A percentile compares a stretch with the other conserved stretches of the same genome.
Evolutionary conservation across 2,888 invertebrate species (phyloP).

Genomic region (Gibbula magus): DNA sequence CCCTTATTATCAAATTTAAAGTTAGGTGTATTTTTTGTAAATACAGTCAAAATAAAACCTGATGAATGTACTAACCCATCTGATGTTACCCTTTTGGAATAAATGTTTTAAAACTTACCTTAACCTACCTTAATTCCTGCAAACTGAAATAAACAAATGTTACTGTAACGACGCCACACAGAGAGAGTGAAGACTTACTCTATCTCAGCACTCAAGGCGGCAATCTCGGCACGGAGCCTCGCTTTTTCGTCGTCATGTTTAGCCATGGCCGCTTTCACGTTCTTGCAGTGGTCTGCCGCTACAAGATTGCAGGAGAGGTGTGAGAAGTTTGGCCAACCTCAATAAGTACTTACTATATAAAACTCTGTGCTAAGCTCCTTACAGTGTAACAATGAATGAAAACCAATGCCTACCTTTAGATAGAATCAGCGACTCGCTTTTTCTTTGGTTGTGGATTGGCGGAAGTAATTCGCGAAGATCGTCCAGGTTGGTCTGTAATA

Average conservation of each 20-base stretch:
- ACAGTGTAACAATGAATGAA: neutral
- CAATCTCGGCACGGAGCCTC: constrained; percentile 42
- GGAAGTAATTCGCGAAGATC: constrained; percentile 40
- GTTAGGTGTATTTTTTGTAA: too few relatives aligned
- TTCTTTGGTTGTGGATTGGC: constrained; percentile 40
- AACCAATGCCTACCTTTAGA: constrained; percentile 41
- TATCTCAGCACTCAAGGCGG: constrained; percentile 45
- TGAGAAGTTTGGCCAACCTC: constrained; percentile 32
- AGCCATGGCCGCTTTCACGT: constrained; percentile 41
- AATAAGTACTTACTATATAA: too few relatives aligned
- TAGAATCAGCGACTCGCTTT: constrained; percentile 44
- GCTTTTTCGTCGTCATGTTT: constrained; percentile 38
- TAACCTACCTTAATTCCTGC: neutral
- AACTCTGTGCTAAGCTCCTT: too few relatives aligned
- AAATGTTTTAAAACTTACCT: neutral
- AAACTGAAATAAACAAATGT: too few relatives aligned
- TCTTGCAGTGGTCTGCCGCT: constrained; percentile 46
- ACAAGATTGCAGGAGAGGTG: constrained; percentile 46
- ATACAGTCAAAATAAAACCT: too few relatives aligned
- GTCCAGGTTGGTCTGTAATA: constrained; percentile 39
- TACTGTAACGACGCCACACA: neutral
- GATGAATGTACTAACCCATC: too few relatives aligned
- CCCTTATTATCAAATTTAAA: too few relatives aligned
- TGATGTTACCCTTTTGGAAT: too few relatives aligned
- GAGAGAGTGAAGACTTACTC: constrained; percentile 43